Base-by-base conservation (phyloP, 2,797 vertebrate genomes). In the Cynodonichthys magdalenae region DNA sequence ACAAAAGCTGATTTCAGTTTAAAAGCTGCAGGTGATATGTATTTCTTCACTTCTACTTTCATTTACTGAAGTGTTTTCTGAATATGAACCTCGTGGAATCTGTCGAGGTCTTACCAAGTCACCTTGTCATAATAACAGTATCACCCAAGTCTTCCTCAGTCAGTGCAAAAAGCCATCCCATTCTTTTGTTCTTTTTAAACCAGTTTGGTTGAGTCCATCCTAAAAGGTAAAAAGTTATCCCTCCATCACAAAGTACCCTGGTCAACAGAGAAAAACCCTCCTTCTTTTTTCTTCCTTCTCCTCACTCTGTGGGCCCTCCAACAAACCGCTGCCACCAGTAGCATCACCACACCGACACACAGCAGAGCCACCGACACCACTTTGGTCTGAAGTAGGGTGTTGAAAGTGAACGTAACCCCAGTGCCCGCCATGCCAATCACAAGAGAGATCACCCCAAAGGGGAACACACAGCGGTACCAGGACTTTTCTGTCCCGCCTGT, bases 361-460 rank as follows among this genome's bases (percentile, higher is more conserved):
- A 98, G 80, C 66, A 95, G 89, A 0, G 91, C 94, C 89, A 97
- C 91, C 0, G 94, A 95, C 79, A 94, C 92, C 70, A 94, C 93
- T 87, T 95, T 96, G 77, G 95, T 95, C 72, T 95, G 95, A 82
- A 92, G 94, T 86, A 95, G 90, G 0, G 94, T 95, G 81, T 95
- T 78, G 67, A 95, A 96, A 71, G 87, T 95, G 91, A 96, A 96
- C n/a, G 96, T 96, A 75, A 97, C 95, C 41, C 94, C 95, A 0
- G 95, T 96, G 48, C 95, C 95, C 0, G 96, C 95, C 28, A 96
- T 82, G 50, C 95, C 96, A 1, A 97, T 96, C 76, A 97, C 96
- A n/a, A 96, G 82, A 0, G 96, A 95, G 69, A 97, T 96, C 55
- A 96, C 94, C 28, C 96, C 95, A 9, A 94, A 91, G 0, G 92